These are phyloP conservation scores for Mactra quadrangularis DNA, from an alignment of 1,140 invertebrate genomes.

Conservation along the genomic window DNA sequence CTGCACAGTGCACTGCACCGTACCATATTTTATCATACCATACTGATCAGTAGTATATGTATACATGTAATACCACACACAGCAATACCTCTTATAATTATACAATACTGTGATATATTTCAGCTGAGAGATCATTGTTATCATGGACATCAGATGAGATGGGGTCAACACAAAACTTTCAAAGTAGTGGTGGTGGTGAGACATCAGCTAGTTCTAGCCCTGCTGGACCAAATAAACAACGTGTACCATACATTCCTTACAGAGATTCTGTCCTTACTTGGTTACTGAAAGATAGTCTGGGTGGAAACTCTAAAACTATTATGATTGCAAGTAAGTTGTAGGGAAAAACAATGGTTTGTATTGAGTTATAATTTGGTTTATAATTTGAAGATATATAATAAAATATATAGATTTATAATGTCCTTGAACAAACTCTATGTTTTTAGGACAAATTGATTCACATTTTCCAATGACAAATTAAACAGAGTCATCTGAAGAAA, in stretches of 20 bases:
- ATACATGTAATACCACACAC: too few relatives aligned
- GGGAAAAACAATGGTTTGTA: too few relatives aligned
- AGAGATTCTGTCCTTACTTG: slow-evolving; percentile 96
- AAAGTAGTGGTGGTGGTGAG: slow-evolving; percentile 63
- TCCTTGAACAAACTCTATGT: too few relatives aligned
- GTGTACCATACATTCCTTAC: slow-evolving; percentile 91
- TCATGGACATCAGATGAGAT: slow-evolving; percentile 73
- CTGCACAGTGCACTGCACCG: too few relatives aligned
- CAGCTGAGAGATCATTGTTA: slow-evolving; percentile 77
- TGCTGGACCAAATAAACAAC: slow-evolving; percentile 61
- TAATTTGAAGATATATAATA: neutral
- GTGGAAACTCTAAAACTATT: slow-evolving; percentile 96
- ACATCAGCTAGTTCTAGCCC: slow-evolving; percentile 18
- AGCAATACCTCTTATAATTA: too few relatives aligned
- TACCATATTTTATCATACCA: too few relatives aligned
- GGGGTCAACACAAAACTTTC: slow-evolving; percentile 69
- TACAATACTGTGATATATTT: too few relatives aligned
- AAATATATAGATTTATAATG: neutral
- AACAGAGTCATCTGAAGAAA: too few relatives aligned
- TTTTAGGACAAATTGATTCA: too few relatives aligned
- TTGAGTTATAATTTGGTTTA: neutral
- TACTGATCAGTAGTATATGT: too few relatives aligned
- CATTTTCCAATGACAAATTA: too few relatives aligned
- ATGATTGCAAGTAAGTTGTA: slow-evolving; percentile 93
- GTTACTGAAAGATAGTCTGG: slow-evolving; percentile 95